These are phyloP conservation scores for Bujurquina vittata DNA, from an alignment of 2,113 vertebrate species.

Conservation along the genomic window DNA sequence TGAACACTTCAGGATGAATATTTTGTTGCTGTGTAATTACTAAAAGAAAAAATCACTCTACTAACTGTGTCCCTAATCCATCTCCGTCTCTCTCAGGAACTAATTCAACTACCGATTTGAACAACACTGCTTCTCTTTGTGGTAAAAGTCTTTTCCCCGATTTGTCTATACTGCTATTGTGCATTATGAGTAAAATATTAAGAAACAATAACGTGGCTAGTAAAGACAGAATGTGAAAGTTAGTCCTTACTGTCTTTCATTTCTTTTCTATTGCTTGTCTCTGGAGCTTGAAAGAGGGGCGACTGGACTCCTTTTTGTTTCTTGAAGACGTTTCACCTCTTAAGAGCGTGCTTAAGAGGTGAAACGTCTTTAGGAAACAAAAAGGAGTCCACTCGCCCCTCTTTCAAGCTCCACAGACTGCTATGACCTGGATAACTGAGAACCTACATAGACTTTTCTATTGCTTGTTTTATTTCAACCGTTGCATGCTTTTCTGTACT, in stretches of 20 bases:
- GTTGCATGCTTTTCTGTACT: background rate
- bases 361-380: no score
- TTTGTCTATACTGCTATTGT: background rate
- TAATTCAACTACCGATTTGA: slow-evolving; percentile 12
- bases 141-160: slow-evolving; percentile 44
- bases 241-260: background rate
- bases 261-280: background rate
- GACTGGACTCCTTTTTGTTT: no score
- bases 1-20: background rate
- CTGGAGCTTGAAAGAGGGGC: no score
- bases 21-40: background rate
- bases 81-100: slow-evolving; percentile 37
- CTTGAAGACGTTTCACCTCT: no score
- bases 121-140: background rate
- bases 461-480: background rate
- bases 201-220: background rate
- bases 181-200: background rate
- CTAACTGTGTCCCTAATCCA: slow-evolving; percentile 33
- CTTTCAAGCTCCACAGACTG: no score
- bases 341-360: no score
- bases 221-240: background rate
- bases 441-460: background rate
- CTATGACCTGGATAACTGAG: no score
- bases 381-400: no score
- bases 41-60: background rate